A percentile compares a stretch with the other conserved stretches of the same genome.
Conservation (phyloP, 2,797 vertebrate genomes). For the Artibeus jamaicensis region DNA sequence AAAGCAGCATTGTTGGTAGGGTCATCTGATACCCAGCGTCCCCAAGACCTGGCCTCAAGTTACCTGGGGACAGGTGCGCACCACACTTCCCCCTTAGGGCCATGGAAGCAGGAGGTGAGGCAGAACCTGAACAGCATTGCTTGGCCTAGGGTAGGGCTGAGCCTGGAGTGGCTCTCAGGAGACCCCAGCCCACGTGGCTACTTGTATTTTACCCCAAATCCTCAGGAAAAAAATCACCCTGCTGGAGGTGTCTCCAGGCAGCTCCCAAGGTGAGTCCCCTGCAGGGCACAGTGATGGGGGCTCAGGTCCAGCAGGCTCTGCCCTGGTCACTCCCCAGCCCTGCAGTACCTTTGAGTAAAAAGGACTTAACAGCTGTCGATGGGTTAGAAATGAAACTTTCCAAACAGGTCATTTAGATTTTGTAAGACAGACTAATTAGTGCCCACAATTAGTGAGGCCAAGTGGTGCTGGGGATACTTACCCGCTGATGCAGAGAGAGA, state of each 20-base stretch:
- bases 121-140: background rate
- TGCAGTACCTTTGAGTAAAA: background rate
- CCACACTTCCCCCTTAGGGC: background rate
- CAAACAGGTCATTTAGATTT: constrained; percentile 61
- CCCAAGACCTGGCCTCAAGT: background rate
- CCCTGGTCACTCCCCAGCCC: background rate
- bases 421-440: constrained; percentile 65
- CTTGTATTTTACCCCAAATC: background rate
- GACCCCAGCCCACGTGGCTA: background rate
- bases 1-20: background rate
- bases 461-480: constrained; percentile 15
- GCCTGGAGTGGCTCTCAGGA: background rate
- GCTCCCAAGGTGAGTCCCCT: background rate
- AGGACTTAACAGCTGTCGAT: background rate
- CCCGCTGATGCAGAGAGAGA: background rate
- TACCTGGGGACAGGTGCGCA: background rate
- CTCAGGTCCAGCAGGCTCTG: background rate
- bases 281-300: background rate
- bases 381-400: constrained; percentile 43
- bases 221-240: background rate
- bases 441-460: constrained; percentile 35
- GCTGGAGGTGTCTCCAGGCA: background rate
- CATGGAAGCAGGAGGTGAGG: background rate
- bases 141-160: background rate
- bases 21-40: background rate